Evolutionary conservation across 1,140 invertebrate species (phyloP).

Genomic region (Bombus polaris): DNA sequence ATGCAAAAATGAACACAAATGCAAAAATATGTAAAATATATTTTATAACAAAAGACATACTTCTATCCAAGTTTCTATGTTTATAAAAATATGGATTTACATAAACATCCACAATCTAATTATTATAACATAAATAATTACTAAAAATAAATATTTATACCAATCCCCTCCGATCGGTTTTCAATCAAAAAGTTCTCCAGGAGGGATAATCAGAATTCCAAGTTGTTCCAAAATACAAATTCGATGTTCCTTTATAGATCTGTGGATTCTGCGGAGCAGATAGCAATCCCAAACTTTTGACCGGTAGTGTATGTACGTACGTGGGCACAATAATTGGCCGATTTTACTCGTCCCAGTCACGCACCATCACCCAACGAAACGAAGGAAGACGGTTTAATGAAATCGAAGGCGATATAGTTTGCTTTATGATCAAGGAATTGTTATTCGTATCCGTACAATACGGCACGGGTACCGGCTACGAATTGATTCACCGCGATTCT

Average conservation of each 20-base stretch:
- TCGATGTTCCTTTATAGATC: background rate
- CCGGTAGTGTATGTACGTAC: constrained; percentile 10
- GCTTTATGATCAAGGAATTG: constrained; percentile 74
- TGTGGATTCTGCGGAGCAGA: background rate
- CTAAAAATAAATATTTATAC: no score
- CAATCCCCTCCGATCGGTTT: no score
- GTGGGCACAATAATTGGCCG: constrained; percentile 68
- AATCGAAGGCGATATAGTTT: constrained; percentile 74
- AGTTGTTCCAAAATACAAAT: background rate
- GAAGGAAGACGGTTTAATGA: constrained; percentile 78
- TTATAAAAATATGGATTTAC: no score
- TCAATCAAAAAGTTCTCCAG: no score
- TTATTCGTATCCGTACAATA: constrained; percentile 73
- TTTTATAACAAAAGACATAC: no score
- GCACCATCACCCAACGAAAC: constrained; percentile 65
- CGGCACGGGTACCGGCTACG: constrained; percentile 41
- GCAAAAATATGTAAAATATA: no score
- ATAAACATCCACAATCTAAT: no score
- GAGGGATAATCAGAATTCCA: background rate
- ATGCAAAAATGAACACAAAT: no score
- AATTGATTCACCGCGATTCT: constrained; percentile 77
- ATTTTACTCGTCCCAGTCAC: constrained; percentile 76
- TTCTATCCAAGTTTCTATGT: no score
- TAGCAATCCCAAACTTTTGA: background rate
- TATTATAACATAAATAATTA: no score